These are phyloP conservation scores for Pachyramphus minor DNA, from an alignment of 2,113 vertebrate species.

Conservation along the genomic window DNA sequence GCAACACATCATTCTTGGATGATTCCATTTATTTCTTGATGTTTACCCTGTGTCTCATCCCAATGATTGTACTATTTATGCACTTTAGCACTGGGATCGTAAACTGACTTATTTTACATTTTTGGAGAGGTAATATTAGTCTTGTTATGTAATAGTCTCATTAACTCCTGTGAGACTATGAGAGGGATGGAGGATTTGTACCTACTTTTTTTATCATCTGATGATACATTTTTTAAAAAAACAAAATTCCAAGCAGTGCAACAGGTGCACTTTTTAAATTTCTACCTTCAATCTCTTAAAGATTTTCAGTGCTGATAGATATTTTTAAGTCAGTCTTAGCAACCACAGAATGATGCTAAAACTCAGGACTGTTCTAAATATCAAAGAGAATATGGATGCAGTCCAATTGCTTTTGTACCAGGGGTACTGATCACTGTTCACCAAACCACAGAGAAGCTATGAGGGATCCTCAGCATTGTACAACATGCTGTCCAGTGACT, in stretches of 20 bases:
- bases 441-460: neutral
- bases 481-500: neutral
- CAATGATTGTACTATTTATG: neutral
- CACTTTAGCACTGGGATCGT: neutral
- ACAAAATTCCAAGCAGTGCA: neutral
- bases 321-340: neutral
- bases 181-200: neutral
- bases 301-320: neutral
- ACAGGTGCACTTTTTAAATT: neutral
- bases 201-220: neutral
- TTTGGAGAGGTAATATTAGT: neutral
- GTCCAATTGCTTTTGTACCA: neutral
- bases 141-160: neutral
- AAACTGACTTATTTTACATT: conserved; percentile 16
- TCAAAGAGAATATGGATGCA: neutral
- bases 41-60: neutral
- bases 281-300: neutral
- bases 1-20: neutral
- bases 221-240: neutral
- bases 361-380: neutral
- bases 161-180: neutral
- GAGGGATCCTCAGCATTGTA: neutral
- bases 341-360: neutral
- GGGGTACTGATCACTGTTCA: neutral
- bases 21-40: neutral